Evolutionary conservation across 2,113 vertebrate species (phyloP).

Genomic region (Edolisoma coerulescens): DNA sequence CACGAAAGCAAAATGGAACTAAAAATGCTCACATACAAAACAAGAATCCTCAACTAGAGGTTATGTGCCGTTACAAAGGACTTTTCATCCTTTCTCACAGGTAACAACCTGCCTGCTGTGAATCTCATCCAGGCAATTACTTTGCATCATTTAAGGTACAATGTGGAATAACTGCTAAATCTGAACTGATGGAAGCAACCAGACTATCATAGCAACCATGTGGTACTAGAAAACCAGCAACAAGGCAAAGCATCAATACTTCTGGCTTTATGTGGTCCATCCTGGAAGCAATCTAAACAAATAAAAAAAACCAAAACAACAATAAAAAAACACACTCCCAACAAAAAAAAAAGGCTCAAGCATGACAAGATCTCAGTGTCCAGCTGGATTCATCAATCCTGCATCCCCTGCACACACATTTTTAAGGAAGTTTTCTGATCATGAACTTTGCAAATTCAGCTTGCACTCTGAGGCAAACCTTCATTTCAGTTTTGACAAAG

Average conservation of each 20-base stretch:
- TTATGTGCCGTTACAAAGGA: background rate
- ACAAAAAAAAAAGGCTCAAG: background rate
- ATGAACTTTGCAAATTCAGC: background rate
- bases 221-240: background rate
- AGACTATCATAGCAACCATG: background rate
- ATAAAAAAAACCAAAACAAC: background rate
- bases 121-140: background rate
- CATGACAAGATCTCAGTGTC: background rate
- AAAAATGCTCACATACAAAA: background rate
- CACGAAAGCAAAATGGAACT: background rate
- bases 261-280: background rate
- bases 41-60: background rate
- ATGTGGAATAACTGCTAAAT: background rate
- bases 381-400: background rate
- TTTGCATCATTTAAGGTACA: background rate
- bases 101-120: background rate
- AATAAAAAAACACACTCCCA: background rate
- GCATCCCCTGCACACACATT: background rate
- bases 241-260: background rate
- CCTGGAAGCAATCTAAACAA: background rate
- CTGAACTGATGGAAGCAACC: background rate
- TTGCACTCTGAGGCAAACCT: background rate
- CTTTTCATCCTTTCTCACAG: background rate
- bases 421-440: background rate
- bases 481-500: background rate